phyloP scores from a whole-genome alignment of 2,888 invertebrate genomes.

The Netelia inedita region DNA sequence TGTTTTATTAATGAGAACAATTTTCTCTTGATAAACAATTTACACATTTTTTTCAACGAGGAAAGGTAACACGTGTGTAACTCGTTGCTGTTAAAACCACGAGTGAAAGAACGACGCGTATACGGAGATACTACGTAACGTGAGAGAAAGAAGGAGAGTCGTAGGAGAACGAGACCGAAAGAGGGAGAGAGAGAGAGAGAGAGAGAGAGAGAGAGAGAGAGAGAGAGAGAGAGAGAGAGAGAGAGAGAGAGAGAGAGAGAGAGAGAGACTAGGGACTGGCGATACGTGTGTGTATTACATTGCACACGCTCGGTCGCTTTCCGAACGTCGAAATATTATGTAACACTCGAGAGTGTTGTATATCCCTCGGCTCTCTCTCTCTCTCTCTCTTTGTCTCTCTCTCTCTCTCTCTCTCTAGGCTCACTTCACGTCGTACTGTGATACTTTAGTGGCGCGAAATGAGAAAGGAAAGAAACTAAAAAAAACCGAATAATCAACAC shows the following conservation, averaged over 20 bases:
- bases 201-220: not conserved
- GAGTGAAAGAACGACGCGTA: not conserved
- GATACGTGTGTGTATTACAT: slow-evolving; percentile 53
- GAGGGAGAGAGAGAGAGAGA: not conserved
- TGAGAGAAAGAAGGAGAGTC: not conserved
- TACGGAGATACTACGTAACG: not conserved
- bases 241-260: slow-evolving; percentile 26
- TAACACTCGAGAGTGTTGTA: slow-evolving; percentile 51
- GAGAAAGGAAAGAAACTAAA: slow-evolving; percentile 15
- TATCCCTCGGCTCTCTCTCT: not conserved
- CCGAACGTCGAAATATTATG: slow-evolving; percentile 61
- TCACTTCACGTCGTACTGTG: slow-evolving; percentile 47
- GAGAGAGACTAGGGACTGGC: slow-evolving; percentile 55
- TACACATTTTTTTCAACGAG: not conserved
- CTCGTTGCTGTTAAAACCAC: not conserved
- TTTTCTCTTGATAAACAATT: not conserved
- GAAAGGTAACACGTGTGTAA: not conserved
- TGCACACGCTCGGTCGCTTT: slow-evolving; percentile 46
- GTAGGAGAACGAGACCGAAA: not conserved
- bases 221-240: not conserved
- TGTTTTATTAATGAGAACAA: not conserved
- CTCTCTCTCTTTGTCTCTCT: slow-evolving; percentile 34
- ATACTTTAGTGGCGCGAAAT: slow-evolving; percentile 55
- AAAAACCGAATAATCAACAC: not conserved
- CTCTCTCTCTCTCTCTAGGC: slow-evolving; percentile 38